Conservation (phyloP, 2,797 vertebrate genomes). For the Momotus momota region DNA sequence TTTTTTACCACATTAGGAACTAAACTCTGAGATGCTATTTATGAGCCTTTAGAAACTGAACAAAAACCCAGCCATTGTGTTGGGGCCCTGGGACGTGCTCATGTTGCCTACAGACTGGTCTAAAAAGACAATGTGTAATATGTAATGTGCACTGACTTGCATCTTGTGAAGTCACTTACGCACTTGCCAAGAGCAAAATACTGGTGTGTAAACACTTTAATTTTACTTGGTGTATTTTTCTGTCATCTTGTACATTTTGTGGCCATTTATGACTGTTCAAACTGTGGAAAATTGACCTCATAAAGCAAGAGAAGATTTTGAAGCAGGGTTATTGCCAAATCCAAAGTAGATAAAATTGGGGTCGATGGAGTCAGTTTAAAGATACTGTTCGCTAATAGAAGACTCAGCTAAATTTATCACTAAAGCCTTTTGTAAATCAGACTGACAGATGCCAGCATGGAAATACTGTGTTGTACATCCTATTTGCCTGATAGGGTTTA, state of each 20-base stretch:
- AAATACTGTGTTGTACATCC: neutral
- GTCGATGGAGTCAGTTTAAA: neutral
- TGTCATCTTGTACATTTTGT: neutral
- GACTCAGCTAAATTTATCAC: neutral
- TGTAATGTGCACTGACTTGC: slow-evolving; percentile 44
- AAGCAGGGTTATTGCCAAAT: neutral
- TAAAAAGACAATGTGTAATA: slow-evolving; percentile 52
- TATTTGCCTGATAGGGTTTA: neutral
- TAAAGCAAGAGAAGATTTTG: neutral
- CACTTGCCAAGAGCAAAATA: slow-evolving; percentile 58
- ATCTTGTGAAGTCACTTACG: slow-evolving; percentile 43
- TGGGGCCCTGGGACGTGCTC: neutral
- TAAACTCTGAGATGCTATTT: slow-evolving; percentile 36
- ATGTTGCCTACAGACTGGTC: slow-evolving; percentile 6
- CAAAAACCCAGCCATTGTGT: neutral
- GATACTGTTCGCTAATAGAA: neutral
- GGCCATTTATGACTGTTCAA: slow-evolving; percentile 12
- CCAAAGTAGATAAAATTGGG: neutral
- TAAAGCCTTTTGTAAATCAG: neutral
- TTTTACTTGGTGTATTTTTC: slow-evolving; percentile 24
- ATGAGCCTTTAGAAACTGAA: slow-evolving; percentile 29
- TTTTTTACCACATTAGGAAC: slow-evolving; percentile 46
- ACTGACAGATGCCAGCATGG: neutral
- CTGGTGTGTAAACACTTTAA: slow-evolving; percentile 14
- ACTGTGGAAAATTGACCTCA: slow-evolving; percentile 4